Evolutionary conservation across 35 echinoderm and acorn worm genomes (phyloP).

Genomic region (Apostichopus parvimensis): DNA sequence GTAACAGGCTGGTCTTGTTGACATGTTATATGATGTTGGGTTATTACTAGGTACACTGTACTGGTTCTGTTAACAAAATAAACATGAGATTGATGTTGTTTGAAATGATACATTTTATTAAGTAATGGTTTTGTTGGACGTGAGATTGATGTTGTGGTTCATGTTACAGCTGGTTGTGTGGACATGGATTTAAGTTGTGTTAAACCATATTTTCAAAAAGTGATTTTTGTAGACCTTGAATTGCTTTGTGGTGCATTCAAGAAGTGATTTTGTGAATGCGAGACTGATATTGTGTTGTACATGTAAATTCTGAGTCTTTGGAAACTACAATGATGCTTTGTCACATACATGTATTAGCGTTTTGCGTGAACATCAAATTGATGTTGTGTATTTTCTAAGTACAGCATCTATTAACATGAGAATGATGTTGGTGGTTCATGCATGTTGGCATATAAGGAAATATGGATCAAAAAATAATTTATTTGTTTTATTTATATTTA

Average conservation of each 20-base stretch:
- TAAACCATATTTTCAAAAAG: too few species aligned
- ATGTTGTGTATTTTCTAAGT: neutral
- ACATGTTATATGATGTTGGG: too few species aligned
- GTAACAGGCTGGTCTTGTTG: neutral
- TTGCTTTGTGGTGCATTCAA: neutral
- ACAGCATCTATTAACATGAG: too few species aligned
- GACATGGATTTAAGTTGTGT: too few species aligned
- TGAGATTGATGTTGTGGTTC: neutral
- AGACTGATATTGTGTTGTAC: neutral
- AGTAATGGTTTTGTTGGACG: neutral
- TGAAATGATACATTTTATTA: too few species aligned
- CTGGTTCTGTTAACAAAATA: neutral
- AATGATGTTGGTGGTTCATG: too few species aligned
- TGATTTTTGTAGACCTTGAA: too few species aligned
- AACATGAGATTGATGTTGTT: neutral
- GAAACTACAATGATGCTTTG: too few species aligned
- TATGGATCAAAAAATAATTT: too few species aligned
- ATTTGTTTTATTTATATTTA: too few species aligned
- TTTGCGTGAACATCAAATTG: neutral
- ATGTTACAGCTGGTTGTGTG: neutral
- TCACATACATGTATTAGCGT: too few species aligned
- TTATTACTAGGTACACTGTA: neutral
- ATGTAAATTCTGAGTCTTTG: neutral
- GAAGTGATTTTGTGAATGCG: neutral
- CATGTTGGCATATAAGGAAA: too few species aligned